Conservation (phyloP, 92 coral and sea anemone genomes). For the Epizoanthus fatuus region DNA sequence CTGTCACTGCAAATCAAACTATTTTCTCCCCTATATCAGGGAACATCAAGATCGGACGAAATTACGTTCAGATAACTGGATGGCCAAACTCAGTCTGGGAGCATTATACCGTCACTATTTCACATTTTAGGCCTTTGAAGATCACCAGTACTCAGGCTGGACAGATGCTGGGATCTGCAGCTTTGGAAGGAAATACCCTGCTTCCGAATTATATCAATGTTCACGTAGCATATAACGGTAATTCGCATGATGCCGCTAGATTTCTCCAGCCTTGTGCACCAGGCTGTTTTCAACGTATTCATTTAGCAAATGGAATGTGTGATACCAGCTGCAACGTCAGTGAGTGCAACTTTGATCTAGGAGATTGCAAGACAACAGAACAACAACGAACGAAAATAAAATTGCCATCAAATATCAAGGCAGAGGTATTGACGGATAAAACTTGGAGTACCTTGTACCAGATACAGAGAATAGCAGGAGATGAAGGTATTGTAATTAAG, state of each 20-base stretch:
- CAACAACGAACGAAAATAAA: background rate
- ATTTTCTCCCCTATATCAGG: constrained; percentile 75
- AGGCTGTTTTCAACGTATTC: constrained; percentile 52
- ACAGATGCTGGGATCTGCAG: constrained; percentile 37
- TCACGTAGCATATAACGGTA: constrained; percentile 17
- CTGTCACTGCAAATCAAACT: constrained; percentile 21
- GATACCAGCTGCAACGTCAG: constrained; percentile 55
- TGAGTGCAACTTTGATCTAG: constrained; percentile 53
- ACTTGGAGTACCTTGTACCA: constrained; percentile 51
- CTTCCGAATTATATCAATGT: constrained; percentile 43
- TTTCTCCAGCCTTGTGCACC: constrained; percentile 62
- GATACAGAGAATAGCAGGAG: constrained; percentile 57
- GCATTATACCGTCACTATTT: constrained; percentile 45
- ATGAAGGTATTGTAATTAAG: constrained; percentile 15
- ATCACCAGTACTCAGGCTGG: constrained; percentile 66
- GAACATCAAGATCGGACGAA: constrained; percentile 37
- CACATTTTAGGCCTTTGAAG: constrained; percentile 53
- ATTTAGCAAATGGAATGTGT: constrained; percentile 63
- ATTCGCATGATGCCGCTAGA: constrained; percentile 38
- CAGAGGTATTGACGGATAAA: constrained; percentile 1
- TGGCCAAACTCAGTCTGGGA: constrained; percentile 77
- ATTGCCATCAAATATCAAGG: background rate
- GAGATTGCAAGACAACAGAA: constrained; percentile 42
- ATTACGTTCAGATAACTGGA: constrained; percentile 47
- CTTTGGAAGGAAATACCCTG: constrained; percentile 2